Evolutionary conservation across 2,113 vertebrate genomes (phyloP), one percentile per base, ranked within the genome.

Genomic region (Chamaetylas fuelleborni): DNA sequence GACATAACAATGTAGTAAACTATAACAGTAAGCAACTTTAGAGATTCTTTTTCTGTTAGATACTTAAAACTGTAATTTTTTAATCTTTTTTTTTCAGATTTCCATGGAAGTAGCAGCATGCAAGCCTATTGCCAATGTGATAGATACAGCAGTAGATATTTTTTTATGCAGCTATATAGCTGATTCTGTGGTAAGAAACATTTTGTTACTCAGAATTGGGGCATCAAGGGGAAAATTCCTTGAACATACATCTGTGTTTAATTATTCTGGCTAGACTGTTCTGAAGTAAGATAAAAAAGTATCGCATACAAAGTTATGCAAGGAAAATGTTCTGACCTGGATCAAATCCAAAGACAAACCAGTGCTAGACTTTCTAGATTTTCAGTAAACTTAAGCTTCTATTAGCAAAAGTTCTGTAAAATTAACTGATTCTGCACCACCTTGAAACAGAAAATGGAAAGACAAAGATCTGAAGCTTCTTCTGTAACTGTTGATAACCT

Each of bases 101-200:
- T 96, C 97, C 12, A 89, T 98, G 97, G 98, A 99, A 42, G 98
- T 99, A 18, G 99, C 98, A 15, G 92, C 98, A 19, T 99, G 99
- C 97, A 99, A 99, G 81, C 99, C 99, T 9, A 86, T 99, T 95
- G 99, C 99, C 97, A 99, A 99, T 43, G 98, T 98, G 23, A 71
- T 99, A 92, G 99, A 99, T 95, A 99, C 99, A 0, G 98, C 98
- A 1, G 92, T 98, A 13, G 98, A 98, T 64, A 98, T 99, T 76
- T 96, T 99, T 91, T 96, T 99, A 73, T 99, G 99, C 94, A 97
- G 98, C 93, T 99, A 98, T 93, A 26, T 99, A 64, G 88, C 98
- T 12, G 97, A 99, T 96, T 99, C 99, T 23, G 96, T 99, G 99
- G 99, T 99, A 98, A 99, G 98, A 92, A 53, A 58, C 34, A 25